These are phyloP conservation scores for Lepus oiostolus DNA, from an alignment of 2,797 vertebrate species.

Conservation along the genomic window DNA sequence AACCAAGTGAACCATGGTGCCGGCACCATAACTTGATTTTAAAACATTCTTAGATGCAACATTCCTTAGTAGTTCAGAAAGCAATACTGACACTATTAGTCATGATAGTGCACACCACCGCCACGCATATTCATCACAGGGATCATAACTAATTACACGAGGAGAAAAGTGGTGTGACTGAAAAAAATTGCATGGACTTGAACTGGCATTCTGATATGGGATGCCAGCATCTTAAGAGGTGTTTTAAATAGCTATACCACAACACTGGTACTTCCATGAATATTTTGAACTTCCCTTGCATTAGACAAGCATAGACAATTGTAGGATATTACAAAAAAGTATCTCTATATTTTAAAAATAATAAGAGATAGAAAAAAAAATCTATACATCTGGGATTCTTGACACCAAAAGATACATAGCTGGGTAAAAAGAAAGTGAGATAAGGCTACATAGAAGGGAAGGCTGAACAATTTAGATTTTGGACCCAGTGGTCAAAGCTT, in stretches of 20 bases:
- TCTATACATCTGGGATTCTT: background rate
- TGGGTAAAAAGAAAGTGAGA: background rate
- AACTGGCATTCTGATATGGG: too few species aligned
- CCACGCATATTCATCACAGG: background rate
- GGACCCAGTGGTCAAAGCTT: background rate
- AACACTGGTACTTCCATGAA: too few species aligned
- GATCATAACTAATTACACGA: background rate
- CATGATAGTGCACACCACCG: background rate
- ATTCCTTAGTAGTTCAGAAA: background rate
- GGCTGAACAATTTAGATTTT: background rate
- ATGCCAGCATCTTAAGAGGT: too few species aligned
- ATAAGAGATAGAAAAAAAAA: background rate
- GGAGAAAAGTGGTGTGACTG: too few species aligned
- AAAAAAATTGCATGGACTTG: too few species aligned
- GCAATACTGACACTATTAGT: background rate
- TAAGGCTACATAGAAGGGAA: background rate
- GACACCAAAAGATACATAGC: background rate
- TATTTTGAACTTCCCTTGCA: background rate
- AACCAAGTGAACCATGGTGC: too few species aligned
- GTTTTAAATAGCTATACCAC: too few species aligned
- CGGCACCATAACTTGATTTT: background rate
- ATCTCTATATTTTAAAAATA: background rate
- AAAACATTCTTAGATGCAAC: conserved; percentile 1
- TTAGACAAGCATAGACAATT: background rate
- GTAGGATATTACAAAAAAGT: background rate